These are phyloP conservation scores for Merluccius polli DNA, from an alignment of 2,797 vertebrate species.

Conservation along the genomic window DNA sequence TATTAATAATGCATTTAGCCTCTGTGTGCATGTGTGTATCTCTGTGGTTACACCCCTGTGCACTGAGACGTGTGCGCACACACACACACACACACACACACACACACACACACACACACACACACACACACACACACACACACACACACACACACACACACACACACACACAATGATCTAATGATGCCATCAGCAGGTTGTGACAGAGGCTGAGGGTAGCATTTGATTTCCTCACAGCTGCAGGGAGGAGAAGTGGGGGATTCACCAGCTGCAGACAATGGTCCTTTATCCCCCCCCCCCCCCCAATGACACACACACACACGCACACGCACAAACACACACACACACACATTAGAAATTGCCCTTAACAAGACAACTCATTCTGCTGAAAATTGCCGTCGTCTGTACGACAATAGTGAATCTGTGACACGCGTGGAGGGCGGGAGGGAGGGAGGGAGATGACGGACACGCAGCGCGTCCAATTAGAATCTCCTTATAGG, in stretches of 20 bases:
- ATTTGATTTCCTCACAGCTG: conserved; percentile 85
- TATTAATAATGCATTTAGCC: background rate
- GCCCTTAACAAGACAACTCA: conserved; percentile 41
- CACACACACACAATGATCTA: conserved; percentile 58
- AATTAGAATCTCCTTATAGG: background rate
- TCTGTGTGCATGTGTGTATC: too few species aligned
- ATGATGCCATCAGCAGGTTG: conserved; percentile 62
- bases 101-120: too few species aligned
- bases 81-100: too few species aligned
- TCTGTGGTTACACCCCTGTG: background rate
- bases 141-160: conserved; percentile 49
- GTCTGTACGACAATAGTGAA: background rate
- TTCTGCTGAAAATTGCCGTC: conserved; percentile 22
- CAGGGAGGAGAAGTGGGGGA: conserved; percentile 72
- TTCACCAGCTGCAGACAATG: conserved; percentile 81
- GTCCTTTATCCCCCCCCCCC: conserved; percentile 73
- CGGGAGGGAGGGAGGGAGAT: background rate
- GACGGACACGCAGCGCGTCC: background rate
- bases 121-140: conserved; percentile 1
- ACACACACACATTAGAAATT: conserved; percentile 21
- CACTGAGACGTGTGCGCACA: background rate
- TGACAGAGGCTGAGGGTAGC: conserved; percentile 66
- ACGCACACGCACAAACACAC: conserved; percentile 33
- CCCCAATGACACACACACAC: conserved; percentile 31
- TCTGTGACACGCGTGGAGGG: background rate